phyloP scores from a whole-genome alignment of 2,888 invertebrate species.

The Formica aserva region DNA sequence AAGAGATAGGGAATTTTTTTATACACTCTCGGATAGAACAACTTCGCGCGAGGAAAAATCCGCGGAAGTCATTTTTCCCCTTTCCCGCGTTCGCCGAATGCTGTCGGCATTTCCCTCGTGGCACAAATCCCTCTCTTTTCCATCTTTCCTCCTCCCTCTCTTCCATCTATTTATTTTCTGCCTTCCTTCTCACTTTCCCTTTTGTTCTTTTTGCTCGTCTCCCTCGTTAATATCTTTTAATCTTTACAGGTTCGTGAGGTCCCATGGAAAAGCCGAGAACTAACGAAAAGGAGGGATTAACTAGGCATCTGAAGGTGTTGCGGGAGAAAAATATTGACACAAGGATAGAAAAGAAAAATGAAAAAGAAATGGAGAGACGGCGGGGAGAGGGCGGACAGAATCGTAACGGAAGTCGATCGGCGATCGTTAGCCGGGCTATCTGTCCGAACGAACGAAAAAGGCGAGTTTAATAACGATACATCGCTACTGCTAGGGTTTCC shows the following conservation, averaged over 20 bases:
- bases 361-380: constrained; percentile 17
- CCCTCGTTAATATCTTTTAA: constrained; percentile 52
- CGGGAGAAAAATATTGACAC: constrained; percentile 58
- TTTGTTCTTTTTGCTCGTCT: constrained; percentile 27
- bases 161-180: constrained; percentile 23
- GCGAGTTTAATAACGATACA: constrained; percentile 39
- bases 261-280: constrained; percentile 37
- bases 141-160: neutral
- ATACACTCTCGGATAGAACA: constrained; percentile 29
- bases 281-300: constrained; percentile 62
- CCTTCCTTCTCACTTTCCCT: constrained; percentile 6
- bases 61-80: constrained; percentile 47
- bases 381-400: neutral
- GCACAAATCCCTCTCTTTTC: constrained; percentile 29
- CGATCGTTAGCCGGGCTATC: constrained; percentile 38
- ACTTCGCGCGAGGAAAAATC: constrained; percentile 46
- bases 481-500: constrained; percentile 41
- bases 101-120: constrained; percentile 43
- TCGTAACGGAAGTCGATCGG: constrained; percentile 39
- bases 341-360: constrained; percentile 23
- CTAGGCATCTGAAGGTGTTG: constrained; percentile 32
- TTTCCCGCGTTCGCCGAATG: constrained; percentile 33
- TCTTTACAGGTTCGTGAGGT: constrained; percentile 29
- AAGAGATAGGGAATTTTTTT: constrained; percentile 21
- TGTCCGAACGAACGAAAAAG: constrained; percentile 24